Evolutionary conservation across 2,888 invertebrate species (phyloP), one percentile per base, ranked within the genome.

Genomic region (Megalurothrips usitatus): DNA sequence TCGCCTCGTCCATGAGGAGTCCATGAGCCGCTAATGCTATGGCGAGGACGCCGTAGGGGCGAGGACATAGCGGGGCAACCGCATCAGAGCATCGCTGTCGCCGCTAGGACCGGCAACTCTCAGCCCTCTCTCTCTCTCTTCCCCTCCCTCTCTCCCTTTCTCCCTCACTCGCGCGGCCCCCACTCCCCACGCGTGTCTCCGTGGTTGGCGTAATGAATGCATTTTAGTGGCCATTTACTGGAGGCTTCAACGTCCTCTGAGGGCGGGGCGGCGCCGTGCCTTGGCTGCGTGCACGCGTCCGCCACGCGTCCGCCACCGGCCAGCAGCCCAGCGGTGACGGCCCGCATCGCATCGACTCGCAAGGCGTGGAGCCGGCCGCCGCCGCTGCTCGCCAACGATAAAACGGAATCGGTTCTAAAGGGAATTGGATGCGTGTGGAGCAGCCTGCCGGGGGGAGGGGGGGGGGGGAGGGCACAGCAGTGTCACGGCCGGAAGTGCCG

Each of bases 341-440:
- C 34, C 34, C 34, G 34, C 34, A 43, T 43, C 34, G 34, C 34
- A 58, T 58, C 68, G 68, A 23, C 58, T 17, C 58, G 58, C 14
- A 19, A 58, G 19, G 58, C 14, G 58, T 19, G 58, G 19, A 4
- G 58, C 58, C 14, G 14, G 6, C 14, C 12, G 58, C 52, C 52
- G 1, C 17, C 52, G 1, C 17, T 11, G 52, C 68, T 26, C 23
- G n/a, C 26, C 26, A 10, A 12, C 68, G 68, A 75, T 75, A 75
- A 75, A 75, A 26, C 26, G 68, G 68, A 75, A 75, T 75, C 68
- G 68, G 26, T 75, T 75, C 68, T 75, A 12, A 75, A 75, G 68
- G 68, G 26, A 75, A 75, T 75, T 75, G 68, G 68, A 26, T 75
- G 68, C 68, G 68, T 75, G 68, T n/a, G n/a, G n/a, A n/a, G n/a